phyloP scores from a whole-genome alignment of 2,888 invertebrate genomes.

The Noctua comes region DNA sequence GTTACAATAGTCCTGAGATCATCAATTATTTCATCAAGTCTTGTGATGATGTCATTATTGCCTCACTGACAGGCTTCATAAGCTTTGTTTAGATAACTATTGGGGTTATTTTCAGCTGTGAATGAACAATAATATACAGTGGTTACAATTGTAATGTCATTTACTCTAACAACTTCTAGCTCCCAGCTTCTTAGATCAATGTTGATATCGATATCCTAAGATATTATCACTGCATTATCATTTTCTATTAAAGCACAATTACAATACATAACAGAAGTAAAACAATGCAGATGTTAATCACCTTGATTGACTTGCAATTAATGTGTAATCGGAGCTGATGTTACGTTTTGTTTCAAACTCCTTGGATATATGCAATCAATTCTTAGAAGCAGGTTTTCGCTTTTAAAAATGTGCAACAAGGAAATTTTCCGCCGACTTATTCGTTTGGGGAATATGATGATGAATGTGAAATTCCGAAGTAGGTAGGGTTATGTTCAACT shows the following conservation, averaged over 20 bases:
- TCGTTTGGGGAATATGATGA: constrained; percentile 22
- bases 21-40: constrained; percentile 11
- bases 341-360: constrained; percentile 42
- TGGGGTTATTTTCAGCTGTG: not conserved
- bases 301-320: constrained; percentile 63
- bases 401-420: constrained; percentile 9
- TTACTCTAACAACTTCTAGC: not conserved
- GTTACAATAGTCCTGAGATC: not conserved
- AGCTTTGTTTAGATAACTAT: not conserved
- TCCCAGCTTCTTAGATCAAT: constrained; percentile 12
- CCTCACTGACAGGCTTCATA: not conserved
- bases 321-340: constrained; percentile 47
- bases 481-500: not conserved
- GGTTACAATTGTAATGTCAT: not conserved
- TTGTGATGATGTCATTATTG: not conserved
- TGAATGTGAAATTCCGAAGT: not conserved
- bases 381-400: constrained; percentile 40
- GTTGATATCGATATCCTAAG: constrained; percentile 14
- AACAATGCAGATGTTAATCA: constrained; percentile 63
- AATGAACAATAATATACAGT: not conserved
- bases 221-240: constrained; percentile 21
- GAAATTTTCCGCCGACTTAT: constrained; percentile 4
- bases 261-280: constrained; percentile 48
- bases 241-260: constrained; percentile 46
- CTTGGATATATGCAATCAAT: constrained; percentile 40